Evolutionary conservation across 2,888 invertebrate genomes (phyloP), one percentile per base, ranked within the genome.

Genomic region (Erebia aethiops): DNA sequence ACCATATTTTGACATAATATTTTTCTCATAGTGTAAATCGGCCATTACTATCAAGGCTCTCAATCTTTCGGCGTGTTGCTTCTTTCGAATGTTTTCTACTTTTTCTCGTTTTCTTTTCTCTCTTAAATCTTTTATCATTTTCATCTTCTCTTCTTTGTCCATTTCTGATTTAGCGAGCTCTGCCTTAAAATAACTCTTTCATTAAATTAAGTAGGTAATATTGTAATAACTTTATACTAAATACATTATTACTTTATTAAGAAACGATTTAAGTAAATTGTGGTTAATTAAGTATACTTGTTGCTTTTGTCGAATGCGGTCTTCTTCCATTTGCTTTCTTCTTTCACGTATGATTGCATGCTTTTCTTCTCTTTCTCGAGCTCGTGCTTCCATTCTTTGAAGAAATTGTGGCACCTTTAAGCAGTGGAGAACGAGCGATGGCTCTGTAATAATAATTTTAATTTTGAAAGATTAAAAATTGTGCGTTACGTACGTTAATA

Each of bases 331-430:
- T 78, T 94, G 94, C 58, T 83, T 82, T 69, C 93, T 85, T 76
- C 93, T 83, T 77, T 94, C 94, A 16, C 91, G 84, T 75, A 93
- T 93, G 71, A 92, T 82, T 0, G 92, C 93, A 75, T 93, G 92
- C 78, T 92, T 93, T 76, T 94, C 93, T 79, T 94, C 95, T 54
- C 97, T 91, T 76, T 96, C 95, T 56, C 95, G 85, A 0, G 96
- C 96, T 72, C 96, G 94, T 70, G 95, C 95, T 80, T 97, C 96
- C 96, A 97, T 96, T 82, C 95, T 94, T 82, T 95, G 94, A 60
- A 97, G 82, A 81, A 97, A 95, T 82, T 95, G 95, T 3, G 97
- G 96, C 52, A 95, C 95, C 87, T 94, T 94, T 72, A 94, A 86
- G 74, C 94, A 94, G 77, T 90, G 89, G 61, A 94, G 80, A 66